Evolutionary conservation across 1,140 invertebrate species (phyloP).

Genomic region (Drosophila aff.): DNA sequence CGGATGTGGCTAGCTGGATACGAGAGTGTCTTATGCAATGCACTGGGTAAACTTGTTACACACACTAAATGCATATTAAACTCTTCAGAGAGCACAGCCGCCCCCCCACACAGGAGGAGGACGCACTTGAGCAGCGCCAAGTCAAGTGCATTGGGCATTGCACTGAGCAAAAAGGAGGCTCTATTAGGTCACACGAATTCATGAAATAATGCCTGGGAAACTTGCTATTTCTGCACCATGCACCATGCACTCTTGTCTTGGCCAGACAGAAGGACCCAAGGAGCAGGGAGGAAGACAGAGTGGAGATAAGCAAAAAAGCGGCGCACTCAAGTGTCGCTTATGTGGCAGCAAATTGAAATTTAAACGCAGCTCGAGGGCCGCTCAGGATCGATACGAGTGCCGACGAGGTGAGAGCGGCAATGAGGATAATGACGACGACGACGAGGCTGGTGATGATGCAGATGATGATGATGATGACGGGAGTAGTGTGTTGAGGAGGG

Average conservation of each 20-base stretch:
- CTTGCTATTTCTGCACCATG: constrained; percentile 1
- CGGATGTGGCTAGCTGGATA: constrained; percentile 21
- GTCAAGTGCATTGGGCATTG: constrained; percentile 68
- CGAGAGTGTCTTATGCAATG: constrained; percentile 58
- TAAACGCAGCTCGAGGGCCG: constrained; percentile 76
- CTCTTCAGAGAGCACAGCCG: constrained; percentile 59
- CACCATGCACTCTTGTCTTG: constrained; percentile 11
- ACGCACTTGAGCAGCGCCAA: constrained; percentile 68
- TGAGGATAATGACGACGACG: constrained; percentile 8
- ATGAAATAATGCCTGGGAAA: background rate
- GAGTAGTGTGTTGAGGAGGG: constrained; percentile 3
- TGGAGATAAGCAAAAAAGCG: constrained; percentile 60
- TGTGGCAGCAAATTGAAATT: constrained; percentile 82
- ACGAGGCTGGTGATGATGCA: background rate
- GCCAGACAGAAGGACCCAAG: constrained; percentile 14
- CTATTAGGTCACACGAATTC: background rate
- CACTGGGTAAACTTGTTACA: constrained; percentile 72
- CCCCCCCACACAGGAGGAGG: constrained; percentile 4
- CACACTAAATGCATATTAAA: constrained; percentile 83
- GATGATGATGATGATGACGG: constrained; percentile 3
- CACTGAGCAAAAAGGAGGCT: constrained; percentile 13
- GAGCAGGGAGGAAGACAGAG: constrained; percentile 9
- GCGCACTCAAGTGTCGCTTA: constrained; percentile 74
- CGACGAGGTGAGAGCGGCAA: constrained; percentile 25
- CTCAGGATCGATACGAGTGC: constrained; percentile 65